Evolutionary conservation across 2,888 invertebrate species (phyloP), one percentile per base, ranked within the genome.

Genomic region (Ceriagrion tenellum): DNA sequence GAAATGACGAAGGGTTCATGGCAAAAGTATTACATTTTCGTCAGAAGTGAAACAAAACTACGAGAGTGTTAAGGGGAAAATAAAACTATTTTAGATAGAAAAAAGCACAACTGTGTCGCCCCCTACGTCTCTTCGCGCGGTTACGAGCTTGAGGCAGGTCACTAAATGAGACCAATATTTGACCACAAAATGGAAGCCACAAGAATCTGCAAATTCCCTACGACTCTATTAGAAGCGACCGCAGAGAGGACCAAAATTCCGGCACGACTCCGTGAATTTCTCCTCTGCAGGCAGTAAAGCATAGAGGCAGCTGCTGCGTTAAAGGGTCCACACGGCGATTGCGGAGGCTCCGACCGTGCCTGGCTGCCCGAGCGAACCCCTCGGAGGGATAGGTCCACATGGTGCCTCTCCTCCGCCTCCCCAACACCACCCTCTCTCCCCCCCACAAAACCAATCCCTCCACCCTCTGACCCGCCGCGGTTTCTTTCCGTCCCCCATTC

Each of bases 171-270:
- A 93, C 93, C 93, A 55, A 93, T 93, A 93, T 93, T 63, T 0
- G 47, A 93, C 93, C 93, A 55, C 93, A 69, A 93, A 69, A 93
- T 74, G 93, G 93, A 40, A 47, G 93, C 91, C 91, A 35, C 93
- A 93, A 93, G 93, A 69, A 69, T 93, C 63, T 20, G 93, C 35
- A 40, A 63, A 93, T 93, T 93, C 74, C 69, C 91, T 40, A 63
- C 69, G 69, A 93, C 93, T 93, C 93, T 69, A 93, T 93, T 93
- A 93, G 69, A 69, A 69, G 74, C 23, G 69, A 93, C 93, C 93
- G 47, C 93, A 69, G 93, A 69, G 69, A n/a, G 93, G 69, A 30
- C 81, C 69, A n/a, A 93, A 93, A 93, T 93, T 93, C n/a, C 47
- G 20, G 63, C 35, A 35, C 40, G 35, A 69, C 35, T 55, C 55